phyloP scores from a whole-genome alignment of 2,113 vertebrate species.

The Saimiri boliviensis region DNA sequence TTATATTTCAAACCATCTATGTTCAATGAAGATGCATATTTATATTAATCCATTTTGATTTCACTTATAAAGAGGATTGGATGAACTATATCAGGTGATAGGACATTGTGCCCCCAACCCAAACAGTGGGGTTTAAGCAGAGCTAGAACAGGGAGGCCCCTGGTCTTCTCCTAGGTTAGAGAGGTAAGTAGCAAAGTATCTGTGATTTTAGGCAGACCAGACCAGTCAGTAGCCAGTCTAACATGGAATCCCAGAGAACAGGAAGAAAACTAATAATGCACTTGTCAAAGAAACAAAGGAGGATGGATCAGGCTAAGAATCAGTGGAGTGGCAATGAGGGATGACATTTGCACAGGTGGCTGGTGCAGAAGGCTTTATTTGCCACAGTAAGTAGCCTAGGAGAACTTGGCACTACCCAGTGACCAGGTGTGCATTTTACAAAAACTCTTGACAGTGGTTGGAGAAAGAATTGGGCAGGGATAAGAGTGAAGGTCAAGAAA shows the following conservation, averaged over 20 bases:
- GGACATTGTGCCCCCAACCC: not conserved
- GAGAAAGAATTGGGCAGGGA: not conserved
- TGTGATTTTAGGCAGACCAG: not conserved
- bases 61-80: slow-evolving; percentile 15
- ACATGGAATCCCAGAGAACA: not conserved
- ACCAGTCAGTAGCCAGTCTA: not conserved
- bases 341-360: not conserved
- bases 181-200: not conserved
- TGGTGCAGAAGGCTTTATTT: not conserved
- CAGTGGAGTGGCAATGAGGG: not conserved
- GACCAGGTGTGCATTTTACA: not conserved
- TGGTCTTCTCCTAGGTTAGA: not conserved
- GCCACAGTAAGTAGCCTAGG: not conserved
- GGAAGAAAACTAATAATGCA: not conserved
- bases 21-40: not conserved
- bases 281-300: not conserved
- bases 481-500: slow-evolving; percentile 26
- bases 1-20: not conserved
- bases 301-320: not conserved
- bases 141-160: not conserved
- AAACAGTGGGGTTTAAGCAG: not conserved
- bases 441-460: not conserved
- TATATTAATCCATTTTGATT: slow-evolving; percentile 19
- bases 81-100: not conserved
- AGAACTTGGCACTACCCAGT: not conserved